Evolutionary conservation across 2,113 vertebrate genomes (phyloP).

Genomic region (Erythrolamprus reginae): DNA sequence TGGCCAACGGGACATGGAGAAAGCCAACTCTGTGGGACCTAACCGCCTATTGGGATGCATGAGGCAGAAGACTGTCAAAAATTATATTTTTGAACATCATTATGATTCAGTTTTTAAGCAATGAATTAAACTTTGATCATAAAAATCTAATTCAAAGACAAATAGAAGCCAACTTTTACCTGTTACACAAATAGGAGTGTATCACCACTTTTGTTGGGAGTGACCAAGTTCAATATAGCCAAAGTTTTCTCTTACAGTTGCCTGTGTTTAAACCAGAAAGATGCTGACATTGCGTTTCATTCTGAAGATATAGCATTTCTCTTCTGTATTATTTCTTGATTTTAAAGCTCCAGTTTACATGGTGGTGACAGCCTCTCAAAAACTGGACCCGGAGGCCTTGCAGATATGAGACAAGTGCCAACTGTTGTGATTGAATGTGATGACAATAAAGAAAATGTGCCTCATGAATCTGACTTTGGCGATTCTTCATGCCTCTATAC

Average conservation of each 20-base stretch:
- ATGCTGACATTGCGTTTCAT: neutral
- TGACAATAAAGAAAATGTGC: constrained; percentile 98
- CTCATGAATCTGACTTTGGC: constrained; percentile 89
- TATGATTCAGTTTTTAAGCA: neutral
- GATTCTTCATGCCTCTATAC: constrained; percentile 91
- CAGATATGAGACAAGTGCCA: constrained; percentile 90
- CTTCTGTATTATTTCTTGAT: constrained; percentile 29
- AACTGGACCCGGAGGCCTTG: constrained; percentile 74
- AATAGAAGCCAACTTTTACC: neutral
- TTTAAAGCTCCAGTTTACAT: constrained; percentile 84
- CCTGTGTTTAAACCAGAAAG: neutral
- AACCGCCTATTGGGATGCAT: too few relatives aligned
- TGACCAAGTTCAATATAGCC: neutral
- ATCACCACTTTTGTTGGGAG: neutral
- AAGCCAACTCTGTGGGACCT: too few relatives aligned
- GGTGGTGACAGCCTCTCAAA: constrained; percentile 70
- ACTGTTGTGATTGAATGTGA: constrained; percentile 94
- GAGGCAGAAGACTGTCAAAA: too few relatives aligned
- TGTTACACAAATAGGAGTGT: neutral
- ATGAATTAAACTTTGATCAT: neutral
- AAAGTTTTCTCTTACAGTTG: neutral
- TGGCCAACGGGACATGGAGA: too few relatives aligned
- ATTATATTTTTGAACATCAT: neutral
- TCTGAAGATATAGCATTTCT: constrained; percentile 9
- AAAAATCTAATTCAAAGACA: neutral